Evolutionary conservation across 2,888 invertebrate genomes (phyloP).

Genomic region (Onchidella celtica): DNA sequence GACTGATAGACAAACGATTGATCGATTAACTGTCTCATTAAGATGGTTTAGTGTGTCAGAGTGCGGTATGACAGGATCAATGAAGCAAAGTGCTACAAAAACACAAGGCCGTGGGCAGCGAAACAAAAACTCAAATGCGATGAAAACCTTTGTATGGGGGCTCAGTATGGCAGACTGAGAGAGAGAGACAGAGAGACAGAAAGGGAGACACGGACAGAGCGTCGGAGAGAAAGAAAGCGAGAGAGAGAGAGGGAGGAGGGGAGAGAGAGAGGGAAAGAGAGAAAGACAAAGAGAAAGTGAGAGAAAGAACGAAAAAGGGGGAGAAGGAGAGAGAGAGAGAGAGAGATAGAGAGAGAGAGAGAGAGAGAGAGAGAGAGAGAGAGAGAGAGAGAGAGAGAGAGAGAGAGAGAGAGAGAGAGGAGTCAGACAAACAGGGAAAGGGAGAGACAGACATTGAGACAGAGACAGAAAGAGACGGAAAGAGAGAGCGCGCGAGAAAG

Average conservation of each 20-base stretch:
- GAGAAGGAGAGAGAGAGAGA: too few relatives aligned
- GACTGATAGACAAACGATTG: too few relatives aligned
- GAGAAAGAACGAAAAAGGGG: too few relatives aligned
- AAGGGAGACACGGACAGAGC: not conserved
- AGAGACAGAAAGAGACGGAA: not conserved
- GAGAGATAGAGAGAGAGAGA: too few relatives aligned
- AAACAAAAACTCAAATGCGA: too few relatives aligned
- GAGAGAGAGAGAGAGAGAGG: not conserved
- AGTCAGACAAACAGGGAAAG: not conserved
- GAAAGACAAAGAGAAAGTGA: too few relatives aligned
- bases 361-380: not conserved
- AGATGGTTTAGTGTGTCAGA: too few relatives aligned
- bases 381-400: not conserved
- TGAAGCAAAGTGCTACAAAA: too few relatives aligned
- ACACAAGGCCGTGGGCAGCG: too few relatives aligned
- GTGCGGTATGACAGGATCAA: too few relatives aligned
- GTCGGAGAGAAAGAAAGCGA: not conserved
- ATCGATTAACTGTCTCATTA: too few relatives aligned
- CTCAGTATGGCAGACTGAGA: not conserved
- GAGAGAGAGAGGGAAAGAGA: too few relatives aligned
- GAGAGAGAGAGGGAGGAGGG: not conserved
- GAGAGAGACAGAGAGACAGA: not conserved
- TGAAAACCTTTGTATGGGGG: not conserved
- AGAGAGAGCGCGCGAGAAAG: not conserved
- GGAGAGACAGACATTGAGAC: not conserved